Conservation (phyloP, 2,888 invertebrate genomes). For the Cephus spinipes region DNA sequence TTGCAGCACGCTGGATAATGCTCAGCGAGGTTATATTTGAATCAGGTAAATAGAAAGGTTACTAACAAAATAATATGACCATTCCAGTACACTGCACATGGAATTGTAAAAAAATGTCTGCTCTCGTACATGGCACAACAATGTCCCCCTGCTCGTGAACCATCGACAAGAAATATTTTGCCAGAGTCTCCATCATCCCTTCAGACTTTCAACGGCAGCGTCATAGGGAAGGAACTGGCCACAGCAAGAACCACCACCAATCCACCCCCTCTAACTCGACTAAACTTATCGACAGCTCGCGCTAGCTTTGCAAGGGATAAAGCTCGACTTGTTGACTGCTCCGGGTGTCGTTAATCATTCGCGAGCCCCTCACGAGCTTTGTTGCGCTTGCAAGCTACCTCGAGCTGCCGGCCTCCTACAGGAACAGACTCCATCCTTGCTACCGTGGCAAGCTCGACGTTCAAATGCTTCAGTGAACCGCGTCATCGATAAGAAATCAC, state of each 20-base stretch:
- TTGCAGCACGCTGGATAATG: conserved; percentile 86
- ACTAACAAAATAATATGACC: background rate
- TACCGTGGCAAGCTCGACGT: conserved; percentile 15
- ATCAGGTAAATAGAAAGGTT: conserved; percentile 72
- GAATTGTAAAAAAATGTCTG: background rate
- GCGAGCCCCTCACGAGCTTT: conserved; percentile 39
- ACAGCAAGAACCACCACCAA: background rate
- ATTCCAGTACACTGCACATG: background rate
- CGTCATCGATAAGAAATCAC: conserved; percentile 45
- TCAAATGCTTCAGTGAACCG: conserved; percentile 39
- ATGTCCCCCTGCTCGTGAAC: conserved; percentile 25
- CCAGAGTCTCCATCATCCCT: background rate
- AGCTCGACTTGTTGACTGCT: conserved; percentile 45
- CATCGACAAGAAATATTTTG: background rate
- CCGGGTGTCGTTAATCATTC: conserved; percentile 44
- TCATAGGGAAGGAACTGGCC: background rate
- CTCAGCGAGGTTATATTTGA: conserved; percentile 87
- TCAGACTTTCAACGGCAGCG: background rate
- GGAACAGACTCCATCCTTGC: background rate
- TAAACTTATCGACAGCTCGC: conserved; percentile 18
- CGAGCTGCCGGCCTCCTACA: conserved; percentile 18
- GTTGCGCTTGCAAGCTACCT: conserved; percentile 32
- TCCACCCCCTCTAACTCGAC: background rate
- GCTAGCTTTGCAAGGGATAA: conserved; percentile 14
- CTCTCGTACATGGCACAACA: background rate